Base-by-base conservation (phyloP, 1,140 invertebrate species). In the Whitmania pigra region DNA sequence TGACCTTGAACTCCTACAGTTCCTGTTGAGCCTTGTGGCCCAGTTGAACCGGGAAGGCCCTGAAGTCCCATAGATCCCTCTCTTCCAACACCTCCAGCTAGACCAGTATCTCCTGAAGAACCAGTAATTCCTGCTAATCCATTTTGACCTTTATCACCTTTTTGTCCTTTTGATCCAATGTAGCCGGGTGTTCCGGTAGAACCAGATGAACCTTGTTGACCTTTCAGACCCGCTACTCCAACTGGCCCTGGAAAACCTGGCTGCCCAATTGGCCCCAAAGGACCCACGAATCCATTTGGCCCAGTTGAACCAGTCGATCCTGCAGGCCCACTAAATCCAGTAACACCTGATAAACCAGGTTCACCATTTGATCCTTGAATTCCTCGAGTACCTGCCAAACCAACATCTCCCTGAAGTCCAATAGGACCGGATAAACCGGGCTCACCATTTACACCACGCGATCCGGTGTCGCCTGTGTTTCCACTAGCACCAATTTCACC, bases 121-220 rank as follows among this genome's bases (percentile, higher is more conserved):
- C 69, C 69, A 71, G 43, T 71, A 43, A 40, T 68, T 15, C 67
- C 67, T 68, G 6, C 36, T 31, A n/a, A 6, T 6, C 67, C 67
- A 68, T 9, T 36, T 15, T 25, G 29, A n/a, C 67, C 67, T 31
- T 69, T n/a, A 7, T 20, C 20, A 3, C 66, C 60, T 15, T 63
- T 43, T 40, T 22, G 5, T 9, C 60, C 60, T 7, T n/a, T 49
- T 7, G 36, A 25, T 20, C 71, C 60, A 53, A 36, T 69, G 18
- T 15, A 53, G 25, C 70, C 69, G 13, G 67, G 63, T 60, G 27
- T 29, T 0, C 72, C 74, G 31, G 71, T 49, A 40, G 75, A 53
- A 71, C 91, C 91, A 36, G 85, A 80, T 53, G 85, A 80, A 73
- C 91, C 91, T 15, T 87, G 86, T 27, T 88, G 78, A 43, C 90